phyloP scores from a whole-genome alignment of 2,113 vertebrate species.

The Xyrauchen texanus region DNA sequence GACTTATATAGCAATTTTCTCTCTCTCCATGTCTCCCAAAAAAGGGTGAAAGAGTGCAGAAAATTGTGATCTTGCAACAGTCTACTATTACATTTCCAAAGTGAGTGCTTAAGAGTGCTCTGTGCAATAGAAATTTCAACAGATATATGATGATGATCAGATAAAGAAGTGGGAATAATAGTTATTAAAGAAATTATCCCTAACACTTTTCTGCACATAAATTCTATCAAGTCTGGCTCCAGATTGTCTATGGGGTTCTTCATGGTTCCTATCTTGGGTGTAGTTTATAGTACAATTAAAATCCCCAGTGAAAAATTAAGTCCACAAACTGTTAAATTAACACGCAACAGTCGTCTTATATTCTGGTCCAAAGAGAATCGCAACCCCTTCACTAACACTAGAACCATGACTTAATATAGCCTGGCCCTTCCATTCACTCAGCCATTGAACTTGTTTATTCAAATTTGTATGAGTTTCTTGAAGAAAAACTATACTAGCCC shows the following conservation, averaged over 20 bases:
- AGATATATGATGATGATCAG: neutral
- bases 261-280: neutral
- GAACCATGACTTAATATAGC: too few species aligned
- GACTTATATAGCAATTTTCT: neutral
- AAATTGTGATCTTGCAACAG: neutral
- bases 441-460: too few species aligned
- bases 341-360: neutral
- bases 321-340: too few species aligned
- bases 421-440: too few species aligned
- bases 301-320: too few species aligned
- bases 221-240: neutral
- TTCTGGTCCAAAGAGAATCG: neutral
- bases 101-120: neutral
- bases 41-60: slow-evolving; percentile 1
- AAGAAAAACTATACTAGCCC: too few species aligned
- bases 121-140: neutral
- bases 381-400: neutral
- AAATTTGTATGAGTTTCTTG: too few species aligned
- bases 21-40: neutral
- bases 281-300: neutral
- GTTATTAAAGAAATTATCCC: neutral
- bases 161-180: neutral
- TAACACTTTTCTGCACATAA: neutral
- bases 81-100: neutral
- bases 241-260: neutral